These are phyloP conservation scores for Ligdia adustata DNA, from an alignment of 2,888 invertebrate genomes.

Conservation along the genomic window DNA sequence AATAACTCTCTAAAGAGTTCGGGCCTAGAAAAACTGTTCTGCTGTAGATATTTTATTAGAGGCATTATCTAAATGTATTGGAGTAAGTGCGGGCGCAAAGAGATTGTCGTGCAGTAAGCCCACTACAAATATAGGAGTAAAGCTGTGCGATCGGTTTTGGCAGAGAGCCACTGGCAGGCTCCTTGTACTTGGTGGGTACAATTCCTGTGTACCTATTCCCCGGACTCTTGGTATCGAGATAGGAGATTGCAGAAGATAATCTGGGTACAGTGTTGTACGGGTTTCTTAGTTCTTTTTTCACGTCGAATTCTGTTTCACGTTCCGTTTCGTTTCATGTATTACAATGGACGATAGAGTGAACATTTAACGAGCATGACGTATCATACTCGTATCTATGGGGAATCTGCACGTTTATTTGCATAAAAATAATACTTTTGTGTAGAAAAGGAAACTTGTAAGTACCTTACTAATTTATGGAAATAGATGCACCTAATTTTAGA, in stretches of 20 bases:
- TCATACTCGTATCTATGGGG: no score
- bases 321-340: background rate
- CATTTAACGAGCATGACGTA: no score
- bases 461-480: no score
- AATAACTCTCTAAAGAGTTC: slow-evolving; percentile 30
- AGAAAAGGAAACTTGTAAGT: no score
- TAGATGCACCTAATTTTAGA: no score
- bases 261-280: slow-evolving; percentile 8
- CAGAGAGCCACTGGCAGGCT: slow-evolving; percentile 51
- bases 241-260: slow-evolving; percentile 17
- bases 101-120: slow-evolving; percentile 60
- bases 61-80: slow-evolving; percentile 47
- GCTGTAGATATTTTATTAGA: slow-evolving; percentile 38
- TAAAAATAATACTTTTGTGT: no score
- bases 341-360: no score
- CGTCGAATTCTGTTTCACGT: background rate
- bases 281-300: slow-evolving; percentile 9
- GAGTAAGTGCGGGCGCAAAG: slow-evolving; percentile 49
- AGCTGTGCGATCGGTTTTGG: slow-evolving; percentile 62
- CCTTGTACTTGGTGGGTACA: slow-evolving; percentile 22
- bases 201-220: slow-evolving; percentile 19
- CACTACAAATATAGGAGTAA: slow-evolving; percentile 62
- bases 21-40: slow-evolving; percentile 32
- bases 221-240: slow-evolving; percentile 13
- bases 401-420: no score